Evolutionary conservation across 2,113 vertebrate genomes (phyloP), one percentile per base, ranked within the genome.

Genomic region (Charina bottae): DNA sequence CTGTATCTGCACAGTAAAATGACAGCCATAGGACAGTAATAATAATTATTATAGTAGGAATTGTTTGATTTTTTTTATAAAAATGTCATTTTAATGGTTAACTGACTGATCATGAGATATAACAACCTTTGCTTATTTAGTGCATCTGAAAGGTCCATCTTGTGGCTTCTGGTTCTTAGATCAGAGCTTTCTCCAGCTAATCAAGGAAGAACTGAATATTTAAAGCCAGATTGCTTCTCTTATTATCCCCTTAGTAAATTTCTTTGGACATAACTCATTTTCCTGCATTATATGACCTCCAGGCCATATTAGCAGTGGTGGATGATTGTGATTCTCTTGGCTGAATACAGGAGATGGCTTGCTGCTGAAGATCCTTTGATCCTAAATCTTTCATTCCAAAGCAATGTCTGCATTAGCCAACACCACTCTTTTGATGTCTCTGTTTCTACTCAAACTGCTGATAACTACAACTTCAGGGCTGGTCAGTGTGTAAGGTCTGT

Each of bases 61-160:
- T 83, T 72, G n/a, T 90, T 56, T 83, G 88, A 56, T 90, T 83
- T 83, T n/a, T n/a, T 58, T 90, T 21, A 83, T 83, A 84, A 19
- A 26, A 46, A 84, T 53, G 11, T n/a, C 55, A 84, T 46, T 84
- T 2, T 56, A 24, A 58, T 46, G 8, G 26, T 53, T 62, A 60
- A 60, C n/a, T 54, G 89, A 59, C 78, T 72, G n/a, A 21, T 78
- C 21, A 42, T 42, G 7, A 42, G 19, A 78, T 42, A 53, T 53
- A 53, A 53, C 46, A 85, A 85, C 54, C 54, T 54, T 33, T 55
- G n/a, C 12, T 58, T 83, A 42, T 90, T 83, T 17, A 49, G 24
- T 21, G 55, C 37, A 84, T 19, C n/a, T 90, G 55, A 21, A 23
- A 84, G 15, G 33, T 84, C 33, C 54, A 58, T 83, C 72, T 58